Percentiles rank a stretch among this genome's conserved stretches.
Evolutionary conservation across 2,888 invertebrate genomes (phyloP).

Genomic region (Cheilosia impressa): DNA sequence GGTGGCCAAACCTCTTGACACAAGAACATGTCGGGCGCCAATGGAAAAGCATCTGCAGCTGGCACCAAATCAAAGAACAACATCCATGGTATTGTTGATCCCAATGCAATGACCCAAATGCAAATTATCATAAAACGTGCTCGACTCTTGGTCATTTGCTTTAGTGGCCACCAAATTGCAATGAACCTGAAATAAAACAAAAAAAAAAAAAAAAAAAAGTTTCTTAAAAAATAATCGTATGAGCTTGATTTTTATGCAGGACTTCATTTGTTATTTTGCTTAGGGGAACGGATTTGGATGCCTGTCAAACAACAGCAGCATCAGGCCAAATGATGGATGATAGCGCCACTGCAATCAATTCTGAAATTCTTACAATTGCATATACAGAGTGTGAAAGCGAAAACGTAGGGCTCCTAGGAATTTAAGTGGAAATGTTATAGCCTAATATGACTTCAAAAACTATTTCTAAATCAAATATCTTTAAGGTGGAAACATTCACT

Average conservation of each 20-base stretch:
- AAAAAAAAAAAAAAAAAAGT: background rate
- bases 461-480: no score
- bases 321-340: background rate
- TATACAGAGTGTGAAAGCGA: no score
- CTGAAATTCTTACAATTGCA: background rate
- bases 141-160: constrained; percentile 94
- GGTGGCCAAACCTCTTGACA: constrained; percentile 95
- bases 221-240: background rate
- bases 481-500: no score
- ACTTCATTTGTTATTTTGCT: background rate
- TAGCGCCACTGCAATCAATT: background rate
- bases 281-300: background rate
- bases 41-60: constrained; percentile 84
- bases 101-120: constrained; percentile 94
- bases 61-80: constrained; percentile 91
- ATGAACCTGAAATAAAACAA: constrained; percentile 90
- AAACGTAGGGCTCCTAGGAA: no score
- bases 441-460: no score
- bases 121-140: constrained; percentile 94
- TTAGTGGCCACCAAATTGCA: constrained; percentile 97
- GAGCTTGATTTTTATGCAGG: background rate
- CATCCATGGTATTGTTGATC: constrained; percentile 95
- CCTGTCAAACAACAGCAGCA: background rate
- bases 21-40: constrained; percentile 89
- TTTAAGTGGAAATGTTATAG: no score